phyloP scores from a whole-genome alignment of 1,140 invertebrate genomes.

The Hydropsyche tenuis region DNA sequence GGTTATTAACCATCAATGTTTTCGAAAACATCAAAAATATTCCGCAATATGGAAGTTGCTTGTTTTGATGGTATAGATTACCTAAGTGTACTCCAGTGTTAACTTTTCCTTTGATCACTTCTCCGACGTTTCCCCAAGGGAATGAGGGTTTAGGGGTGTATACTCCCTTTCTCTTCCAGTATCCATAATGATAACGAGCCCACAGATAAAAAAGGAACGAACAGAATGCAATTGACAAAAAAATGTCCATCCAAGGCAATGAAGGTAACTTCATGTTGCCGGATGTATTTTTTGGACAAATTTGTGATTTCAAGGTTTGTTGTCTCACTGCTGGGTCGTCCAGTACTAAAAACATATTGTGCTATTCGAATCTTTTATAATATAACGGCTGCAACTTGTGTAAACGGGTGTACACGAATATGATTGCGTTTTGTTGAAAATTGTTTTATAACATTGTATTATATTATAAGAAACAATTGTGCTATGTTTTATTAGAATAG shows the following conservation, averaged over 20 bases:
- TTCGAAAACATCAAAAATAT: not conserved
- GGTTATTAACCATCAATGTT: constrained; percentile 64
- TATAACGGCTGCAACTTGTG: too few relatives aligned
- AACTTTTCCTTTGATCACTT: constrained; percentile 55
- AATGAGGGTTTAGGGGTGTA: constrained; percentile 52
- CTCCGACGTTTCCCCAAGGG: constrained; percentile 57
- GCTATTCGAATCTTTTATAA: too few relatives aligned
- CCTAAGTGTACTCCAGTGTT: constrained; percentile 54
- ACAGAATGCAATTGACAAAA: not conserved
- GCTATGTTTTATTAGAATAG: too few relatives aligned
- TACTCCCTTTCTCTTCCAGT: constrained; percentile 53
- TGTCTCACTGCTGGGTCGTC: not conserved
- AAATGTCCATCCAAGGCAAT: not conserved
- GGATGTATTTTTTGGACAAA: not conserved
- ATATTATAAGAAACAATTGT: too few relatives aligned
- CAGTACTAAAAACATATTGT: too few relatives aligned
- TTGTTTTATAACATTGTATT: too few relatives aligned
- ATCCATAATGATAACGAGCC: not conserved
- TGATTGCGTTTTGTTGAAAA: too few relatives aligned
- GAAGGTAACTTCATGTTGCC: too few relatives aligned
- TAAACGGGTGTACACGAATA: too few relatives aligned
- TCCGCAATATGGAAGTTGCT: not conserved
- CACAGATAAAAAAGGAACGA: too few relatives aligned
- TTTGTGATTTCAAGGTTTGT: not conserved
- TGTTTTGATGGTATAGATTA: constrained; percentile 55